These are phyloP conservation scores for Elaphurus davidianus DNA, from an alignment of 2,113 vertebrate genomes.

Conservation along the genomic window DNA sequence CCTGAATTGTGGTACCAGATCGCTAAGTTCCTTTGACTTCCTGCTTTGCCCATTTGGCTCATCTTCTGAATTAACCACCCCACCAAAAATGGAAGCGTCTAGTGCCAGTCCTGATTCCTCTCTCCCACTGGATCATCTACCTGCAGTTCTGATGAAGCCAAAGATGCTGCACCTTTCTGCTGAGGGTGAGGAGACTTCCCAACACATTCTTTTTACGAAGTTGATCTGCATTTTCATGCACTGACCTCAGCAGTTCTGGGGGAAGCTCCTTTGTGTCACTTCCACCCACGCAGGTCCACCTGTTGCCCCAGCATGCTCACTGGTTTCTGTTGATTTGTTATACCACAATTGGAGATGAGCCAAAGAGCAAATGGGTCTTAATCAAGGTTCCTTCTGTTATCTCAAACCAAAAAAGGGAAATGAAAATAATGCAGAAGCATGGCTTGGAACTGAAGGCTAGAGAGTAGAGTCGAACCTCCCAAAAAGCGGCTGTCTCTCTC, in stretches of 20 bases:
- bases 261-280: not conserved
- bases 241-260: not conserved
- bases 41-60: not conserved
- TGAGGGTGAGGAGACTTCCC: not conserved
- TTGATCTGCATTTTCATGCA: not conserved
- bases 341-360: not conserved
- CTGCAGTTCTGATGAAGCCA: not conserved
- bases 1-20: not conserved
- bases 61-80: not conserved
- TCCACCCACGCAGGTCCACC: too few relatives aligned
- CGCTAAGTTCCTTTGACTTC: too few relatives aligned
- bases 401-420: not conserved
- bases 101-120: not conserved
- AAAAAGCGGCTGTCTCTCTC: not conserved
- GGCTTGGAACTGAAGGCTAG: not conserved
- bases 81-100: not conserved
- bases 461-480: not conserved
- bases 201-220: not conserved
- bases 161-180: not conserved
- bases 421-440: not conserved
- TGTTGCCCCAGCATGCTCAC: not conserved
- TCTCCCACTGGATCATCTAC: too few relatives aligned
- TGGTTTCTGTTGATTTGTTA: not conserved
- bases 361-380: not conserved
- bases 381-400: not conserved